These are phyloP conservation scores for Geophilus truncorum DNA, from an alignment of 2,888 invertebrate species.

Conservation along the genomic window DNA sequence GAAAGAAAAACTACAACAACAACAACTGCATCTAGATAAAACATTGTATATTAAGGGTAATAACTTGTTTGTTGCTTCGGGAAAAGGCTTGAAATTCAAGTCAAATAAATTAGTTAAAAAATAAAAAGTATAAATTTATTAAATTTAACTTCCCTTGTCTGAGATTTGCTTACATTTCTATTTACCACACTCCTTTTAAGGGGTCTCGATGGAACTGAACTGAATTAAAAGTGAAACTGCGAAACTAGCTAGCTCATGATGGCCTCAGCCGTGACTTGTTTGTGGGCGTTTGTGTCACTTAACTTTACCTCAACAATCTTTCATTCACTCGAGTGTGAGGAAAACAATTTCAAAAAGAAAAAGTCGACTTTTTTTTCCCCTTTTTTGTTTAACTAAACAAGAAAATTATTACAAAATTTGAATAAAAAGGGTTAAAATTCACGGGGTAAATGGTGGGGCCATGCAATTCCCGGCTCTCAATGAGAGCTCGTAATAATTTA, in stretches of 20 bases:
- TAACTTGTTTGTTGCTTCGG: background rate
- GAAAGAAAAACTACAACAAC: background rate
- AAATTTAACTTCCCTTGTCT: too few relatives aligned
- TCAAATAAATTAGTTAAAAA: too few relatives aligned
- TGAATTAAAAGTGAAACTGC: background rate
- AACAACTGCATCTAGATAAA: background rate
- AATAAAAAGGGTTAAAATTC: background rate
- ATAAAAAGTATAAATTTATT: too few relatives aligned
- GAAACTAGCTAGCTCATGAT: background rate
- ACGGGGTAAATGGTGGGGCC: background rate
- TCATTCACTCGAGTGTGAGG: background rate
- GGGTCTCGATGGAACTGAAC: background rate
- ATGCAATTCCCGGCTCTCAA: background rate
- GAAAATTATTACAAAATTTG: background rate
- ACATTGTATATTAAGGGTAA: background rate
- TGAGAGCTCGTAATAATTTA: background rate
- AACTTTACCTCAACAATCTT: background rate
- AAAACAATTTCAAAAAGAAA: background rate
- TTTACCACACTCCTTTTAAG: background rate
- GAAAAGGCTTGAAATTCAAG: background rate
- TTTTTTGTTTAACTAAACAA: background rate
- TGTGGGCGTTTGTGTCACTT: background rate
- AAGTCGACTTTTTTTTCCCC: background rate
- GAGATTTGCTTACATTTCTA: background rate
- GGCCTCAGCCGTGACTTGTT: background rate